Conservation (phyloP, 2,888 invertebrate genomes). For the Zaprionus bogoriensis region DNA sequence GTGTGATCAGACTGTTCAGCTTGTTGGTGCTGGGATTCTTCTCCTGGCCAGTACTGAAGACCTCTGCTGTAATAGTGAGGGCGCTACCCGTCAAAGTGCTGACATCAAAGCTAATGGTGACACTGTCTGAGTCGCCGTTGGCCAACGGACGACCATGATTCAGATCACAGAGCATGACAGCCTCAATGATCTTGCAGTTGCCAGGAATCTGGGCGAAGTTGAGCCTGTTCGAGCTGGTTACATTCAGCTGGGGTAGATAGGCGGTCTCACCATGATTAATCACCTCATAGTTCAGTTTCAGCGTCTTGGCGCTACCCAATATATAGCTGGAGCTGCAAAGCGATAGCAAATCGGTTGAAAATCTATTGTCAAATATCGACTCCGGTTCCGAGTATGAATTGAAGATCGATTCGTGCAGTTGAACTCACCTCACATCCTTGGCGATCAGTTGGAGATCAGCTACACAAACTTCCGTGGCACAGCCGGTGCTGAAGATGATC, state of each 20-base stretch:
- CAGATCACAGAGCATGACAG: slow-evolving; percentile 78
- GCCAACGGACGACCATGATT: slow-evolving; percentile 79
- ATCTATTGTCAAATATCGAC: no score
- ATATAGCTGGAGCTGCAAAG: slow-evolving; percentile 79
- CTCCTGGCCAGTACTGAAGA: slow-evolving; percentile 82
- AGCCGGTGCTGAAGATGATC: slow-evolving; percentile 82
- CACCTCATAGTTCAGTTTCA: slow-evolving; percentile 80
- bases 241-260: slow-evolving; percentile 83
- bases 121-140: slow-evolving; percentile 68
- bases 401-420: no score
- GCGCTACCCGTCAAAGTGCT: slow-evolving; percentile 75
- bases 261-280: slow-evolving; percentile 84
- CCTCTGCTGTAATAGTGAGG: slow-evolving; percentile 78
- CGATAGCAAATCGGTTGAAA: no score
- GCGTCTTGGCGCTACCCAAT: slow-evolving; percentile 79
- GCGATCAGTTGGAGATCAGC: slow-evolving; percentile 80
- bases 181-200: slow-evolving; percentile 71
- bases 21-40: slow-evolving; percentile 75
- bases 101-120: slow-evolving; percentile 80
- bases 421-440: slow-evolving; percentile 68
- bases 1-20: slow-evolving; percentile 65
- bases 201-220: slow-evolving; percentile 81
- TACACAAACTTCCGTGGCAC: slow-evolving; percentile 80
- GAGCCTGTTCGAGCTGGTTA: slow-evolving; percentile 82
- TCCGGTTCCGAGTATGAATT: no score